A percentile compares a stretch with the other conserved stretches of the same genome.
These are phyloP conservation scores for Drosophila albomicans DNA, from an alignment of 1,140 invertebrate genomes.

Conservation along the genomic window DNA sequence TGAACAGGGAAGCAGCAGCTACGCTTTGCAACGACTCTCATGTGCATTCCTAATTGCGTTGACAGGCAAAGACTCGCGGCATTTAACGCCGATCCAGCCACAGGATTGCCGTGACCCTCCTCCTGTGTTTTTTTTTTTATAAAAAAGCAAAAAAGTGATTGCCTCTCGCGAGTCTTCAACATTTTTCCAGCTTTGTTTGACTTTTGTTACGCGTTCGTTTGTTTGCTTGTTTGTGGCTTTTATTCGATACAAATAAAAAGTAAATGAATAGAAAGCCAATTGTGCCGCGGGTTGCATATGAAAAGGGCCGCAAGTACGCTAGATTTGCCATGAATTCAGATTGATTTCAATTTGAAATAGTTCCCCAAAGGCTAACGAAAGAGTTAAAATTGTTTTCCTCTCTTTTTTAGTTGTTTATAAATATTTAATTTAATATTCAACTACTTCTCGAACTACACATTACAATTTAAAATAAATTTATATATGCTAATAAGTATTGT, in stretches of 20 bases:
- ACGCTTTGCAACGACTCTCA: conserved; percentile 23
- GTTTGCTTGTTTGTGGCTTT: conserved; percentile 10
- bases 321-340: conserved; percentile 29
- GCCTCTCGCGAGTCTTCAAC: neutral
- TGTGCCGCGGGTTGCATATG: conserved; percentile 23
- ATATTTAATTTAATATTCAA: no score
- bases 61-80: conserved; percentile 65
- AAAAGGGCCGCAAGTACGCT: conserved; percentile 5
- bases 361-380: no score
- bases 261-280: conserved; percentile 33
- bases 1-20: neutral
- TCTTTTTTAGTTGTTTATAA: no score
- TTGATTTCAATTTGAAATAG: neutral
- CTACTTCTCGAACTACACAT: no score
- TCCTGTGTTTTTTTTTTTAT: neutral
- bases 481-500: neutral
- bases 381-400: no score
- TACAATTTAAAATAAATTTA: no score
- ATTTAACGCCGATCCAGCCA: conserved; percentile 47
- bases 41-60: conserved; percentile 72
- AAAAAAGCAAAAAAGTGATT: neutral
- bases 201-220: conserved; percentile 28
- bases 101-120: conserved; percentile 15
- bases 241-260: conserved; percentile 14
- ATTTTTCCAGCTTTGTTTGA: conserved; percentile 27